phyloP scores from a whole-genome alignment of 2,113 vertebrate genomes.

The Oreochromis niloticus region DNA sequence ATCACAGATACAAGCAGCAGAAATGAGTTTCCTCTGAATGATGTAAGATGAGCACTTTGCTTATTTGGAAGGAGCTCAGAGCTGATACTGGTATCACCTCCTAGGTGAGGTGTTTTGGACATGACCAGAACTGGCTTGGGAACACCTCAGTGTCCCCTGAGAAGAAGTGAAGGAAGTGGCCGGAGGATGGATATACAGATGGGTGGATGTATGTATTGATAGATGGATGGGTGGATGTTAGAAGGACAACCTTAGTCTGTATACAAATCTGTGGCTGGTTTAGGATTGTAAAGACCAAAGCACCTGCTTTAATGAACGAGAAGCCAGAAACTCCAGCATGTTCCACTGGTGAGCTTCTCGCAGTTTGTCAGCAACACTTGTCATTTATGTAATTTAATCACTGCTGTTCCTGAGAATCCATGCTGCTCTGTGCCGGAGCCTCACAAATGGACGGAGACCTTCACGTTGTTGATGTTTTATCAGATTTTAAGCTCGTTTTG shows the following conservation, averaged over 20 bases:
- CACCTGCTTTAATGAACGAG: neutral
- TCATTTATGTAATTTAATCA: neutral
- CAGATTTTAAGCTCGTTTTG: neutral
- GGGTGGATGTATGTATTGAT: neutral
- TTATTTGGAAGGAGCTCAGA: neutral
- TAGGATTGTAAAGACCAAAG: neutral
- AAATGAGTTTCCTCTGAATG: neutral
- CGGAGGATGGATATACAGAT: neutral
- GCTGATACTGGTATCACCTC: neutral
- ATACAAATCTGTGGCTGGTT: neutral
- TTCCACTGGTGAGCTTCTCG: neutral
- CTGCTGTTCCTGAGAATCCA: neutral
- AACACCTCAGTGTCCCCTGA: neutral
- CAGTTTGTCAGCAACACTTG: neutral
- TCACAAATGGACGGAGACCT: neutral
- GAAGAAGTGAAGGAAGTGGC: neutral
- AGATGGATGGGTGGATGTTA: neutral
- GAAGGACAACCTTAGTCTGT: neutral
- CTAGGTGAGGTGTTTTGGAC: neutral
- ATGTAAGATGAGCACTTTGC: neutral
- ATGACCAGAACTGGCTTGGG: neutral
- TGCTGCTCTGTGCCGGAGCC: neutral
- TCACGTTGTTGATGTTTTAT: neutral
- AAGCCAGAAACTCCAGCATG: neutral
- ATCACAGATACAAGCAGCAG: neutral